Evolutionary conservation across 2,113 vertebrate species (phyloP), one percentile per base, ranked within the genome.

Genomic region (Morone saxatilis): DNA sequence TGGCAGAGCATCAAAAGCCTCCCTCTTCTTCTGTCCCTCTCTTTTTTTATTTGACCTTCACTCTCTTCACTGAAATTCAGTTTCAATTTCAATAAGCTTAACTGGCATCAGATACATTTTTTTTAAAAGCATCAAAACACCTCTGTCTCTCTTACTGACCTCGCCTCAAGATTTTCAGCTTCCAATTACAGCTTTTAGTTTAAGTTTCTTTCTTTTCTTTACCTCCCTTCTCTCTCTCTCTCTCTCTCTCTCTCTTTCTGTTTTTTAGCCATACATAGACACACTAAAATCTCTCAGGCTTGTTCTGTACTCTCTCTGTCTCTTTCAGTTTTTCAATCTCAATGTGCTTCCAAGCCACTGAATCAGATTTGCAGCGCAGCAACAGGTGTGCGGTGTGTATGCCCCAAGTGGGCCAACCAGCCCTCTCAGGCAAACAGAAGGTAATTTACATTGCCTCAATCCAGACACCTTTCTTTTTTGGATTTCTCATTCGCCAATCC

Each of bases 1-100:
- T 87, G 88, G 75, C 72, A 60, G 43, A 66, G 73, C 76, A 86
- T 85, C 87, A 91, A 87, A 92, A 68, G 75, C 67, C 70, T 60
- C 65, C 45, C 54, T 67, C 53, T 60, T 51, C 14, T 17, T 76
- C 68, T 4, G 22, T 67, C 45, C 31, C 56, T 71, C 11, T 60
- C 48, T 73, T 78, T 78, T 76, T 20, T 62, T 31, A 31, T 65
- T 25, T 59, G 71, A 66, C 78, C 77, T 83, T 85, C 76, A 79
- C 25, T 66, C 73, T 38, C 61, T 60, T 48, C 61, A 41, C 43
- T 71, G 77, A 72, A 65, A 60, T 79, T 13, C 60, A 60, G 38
- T 73, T 67, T 78, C 41, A 22, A 31, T 43, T 62, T 71, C 63
- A 78, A 22, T 76, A 51, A 76, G 62, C 56, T 36, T 68, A 71